phyloP scores from a whole-genome alignment of 2,888 invertebrate species.

The Ctena decussata region DNA sequence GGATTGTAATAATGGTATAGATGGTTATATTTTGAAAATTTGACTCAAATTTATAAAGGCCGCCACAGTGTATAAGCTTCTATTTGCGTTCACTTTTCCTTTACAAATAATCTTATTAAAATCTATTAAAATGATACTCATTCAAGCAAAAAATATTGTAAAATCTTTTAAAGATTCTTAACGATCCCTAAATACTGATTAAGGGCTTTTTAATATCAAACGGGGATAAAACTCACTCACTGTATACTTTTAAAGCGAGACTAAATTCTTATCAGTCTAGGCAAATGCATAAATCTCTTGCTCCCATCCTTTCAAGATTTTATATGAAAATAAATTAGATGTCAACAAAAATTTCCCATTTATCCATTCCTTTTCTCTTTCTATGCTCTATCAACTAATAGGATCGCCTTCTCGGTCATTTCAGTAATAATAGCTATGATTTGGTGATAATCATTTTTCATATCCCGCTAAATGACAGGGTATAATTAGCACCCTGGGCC shows the following conservation, averaged over 20 bases:
- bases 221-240: not conserved
- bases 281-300: not conserved
- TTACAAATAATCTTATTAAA: not conserved
- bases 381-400: not conserved
- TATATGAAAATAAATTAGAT: conserved; percentile 5
- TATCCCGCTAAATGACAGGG: conserved; percentile 37
- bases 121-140: not conserved
- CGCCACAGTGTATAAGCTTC: too few relatives aligned
- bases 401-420: not conserved
- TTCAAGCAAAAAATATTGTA: not conserved
- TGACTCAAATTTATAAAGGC: too few relatives aligned
- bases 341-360: not conserved
- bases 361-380: not conserved
- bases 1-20: too few relatives aligned
- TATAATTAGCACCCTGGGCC: conserved; percentile 37
- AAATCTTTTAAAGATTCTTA: not conserved
- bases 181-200: not conserved
- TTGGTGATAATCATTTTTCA: conserved; percentile 39
- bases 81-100: too few relatives aligned
- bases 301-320: not conserved
- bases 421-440: conserved; percentile 9
- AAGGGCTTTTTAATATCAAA: not conserved
- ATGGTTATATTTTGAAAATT: too few relatives aligned
- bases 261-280: not conserved
- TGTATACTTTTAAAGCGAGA: conserved; percentile 2